A percentile compares a stretch with the other conserved stretches of the same genome.
Evolutionary conservation across 1,140 invertebrate species (phyloP).

Genomic region (Hyphantria cunea): DNA sequence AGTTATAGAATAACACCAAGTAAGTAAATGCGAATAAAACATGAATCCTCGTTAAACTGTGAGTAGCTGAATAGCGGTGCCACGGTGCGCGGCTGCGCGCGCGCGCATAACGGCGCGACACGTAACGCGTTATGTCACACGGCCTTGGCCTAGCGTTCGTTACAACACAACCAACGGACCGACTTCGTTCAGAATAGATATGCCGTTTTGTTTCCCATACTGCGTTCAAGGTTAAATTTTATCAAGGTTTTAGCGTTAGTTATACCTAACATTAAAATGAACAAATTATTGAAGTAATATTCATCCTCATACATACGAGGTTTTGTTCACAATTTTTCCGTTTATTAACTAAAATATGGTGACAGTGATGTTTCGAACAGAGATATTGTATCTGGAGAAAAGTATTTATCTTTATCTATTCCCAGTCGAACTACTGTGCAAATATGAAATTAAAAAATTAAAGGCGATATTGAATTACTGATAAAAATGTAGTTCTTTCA

Average conservation of each 20-base stretch:
- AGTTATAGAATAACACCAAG: neutral
- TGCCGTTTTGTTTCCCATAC: conserved; percentile 36
- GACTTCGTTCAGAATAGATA: conserved; percentile 41
- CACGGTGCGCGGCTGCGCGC: conserved; percentile 27
- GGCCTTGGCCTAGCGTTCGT: conserved; percentile 74
- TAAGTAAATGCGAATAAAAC: conserved; percentile 14
- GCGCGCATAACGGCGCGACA: conserved; percentile 61
- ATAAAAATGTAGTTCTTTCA: too few species aligned
- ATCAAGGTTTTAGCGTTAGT: neutral
- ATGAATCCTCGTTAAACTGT: conserved; percentile 22
- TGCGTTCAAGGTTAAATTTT: conserved; percentile 29
- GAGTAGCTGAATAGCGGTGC: conserved; percentile 52
- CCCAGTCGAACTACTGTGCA: too few species aligned
- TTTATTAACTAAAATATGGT: too few species aligned
- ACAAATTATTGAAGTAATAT: too few species aligned
- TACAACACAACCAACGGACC: conserved; percentile 47
- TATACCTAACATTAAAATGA: neutral
- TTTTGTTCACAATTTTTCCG: too few species aligned
- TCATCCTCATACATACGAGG: too few species aligned
- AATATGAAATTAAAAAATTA: too few species aligned
- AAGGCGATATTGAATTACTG: too few species aligned
- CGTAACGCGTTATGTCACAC: conserved; percentile 75
- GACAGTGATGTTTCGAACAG: too few species aligned
- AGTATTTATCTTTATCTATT: too few species aligned
- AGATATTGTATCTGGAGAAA: too few species aligned